phyloP scores from a whole-genome alignment of 2,797 vertebrate species.

The Rachycentron canadum region DNA sequence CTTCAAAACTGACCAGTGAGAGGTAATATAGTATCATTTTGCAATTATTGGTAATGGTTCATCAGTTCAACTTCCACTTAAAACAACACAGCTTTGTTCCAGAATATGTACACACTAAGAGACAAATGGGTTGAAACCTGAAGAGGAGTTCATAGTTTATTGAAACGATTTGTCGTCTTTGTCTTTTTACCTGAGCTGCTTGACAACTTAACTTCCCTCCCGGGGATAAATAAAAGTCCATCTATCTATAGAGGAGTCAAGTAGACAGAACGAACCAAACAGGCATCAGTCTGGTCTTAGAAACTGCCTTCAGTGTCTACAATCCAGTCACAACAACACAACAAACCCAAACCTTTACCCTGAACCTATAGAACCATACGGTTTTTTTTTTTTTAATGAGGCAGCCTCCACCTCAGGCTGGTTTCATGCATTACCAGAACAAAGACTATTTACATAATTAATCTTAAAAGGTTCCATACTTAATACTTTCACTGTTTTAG shows the following conservation, averaged over 20 bases:
- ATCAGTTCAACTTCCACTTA: not conserved
- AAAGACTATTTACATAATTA: too few relatives aligned
- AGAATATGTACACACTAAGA: conserved; percentile 12
- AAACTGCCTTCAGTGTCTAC: not conserved
- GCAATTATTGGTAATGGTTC: too few relatives aligned
- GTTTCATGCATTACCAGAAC: too few relatives aligned
- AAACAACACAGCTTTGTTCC: conserved; percentile 4
- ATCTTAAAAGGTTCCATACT: not conserved
- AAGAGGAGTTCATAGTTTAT: too few relatives aligned
- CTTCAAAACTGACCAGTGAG: not conserved
- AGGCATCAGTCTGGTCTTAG: not conserved
- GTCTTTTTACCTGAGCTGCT: too few relatives aligned
- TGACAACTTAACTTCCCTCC: too few relatives aligned
- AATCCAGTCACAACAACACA: not conserved
- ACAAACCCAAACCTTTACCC: not conserved
- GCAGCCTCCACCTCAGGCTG: not conserved
- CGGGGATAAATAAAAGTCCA: too few relatives aligned
- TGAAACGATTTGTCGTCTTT: too few relatives aligned
- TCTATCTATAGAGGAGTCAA: too few relatives aligned
- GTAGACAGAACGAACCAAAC: not conserved
- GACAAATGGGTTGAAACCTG: conserved; percentile 1
- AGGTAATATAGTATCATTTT: too few relatives aligned
- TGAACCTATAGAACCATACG: not conserved
- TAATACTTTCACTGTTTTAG: too few relatives aligned
- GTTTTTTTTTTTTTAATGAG: not conserved